Base-by-base conservation (phyloP, 2,888 invertebrate genomes). In the Conomelus anceps region DNA sequence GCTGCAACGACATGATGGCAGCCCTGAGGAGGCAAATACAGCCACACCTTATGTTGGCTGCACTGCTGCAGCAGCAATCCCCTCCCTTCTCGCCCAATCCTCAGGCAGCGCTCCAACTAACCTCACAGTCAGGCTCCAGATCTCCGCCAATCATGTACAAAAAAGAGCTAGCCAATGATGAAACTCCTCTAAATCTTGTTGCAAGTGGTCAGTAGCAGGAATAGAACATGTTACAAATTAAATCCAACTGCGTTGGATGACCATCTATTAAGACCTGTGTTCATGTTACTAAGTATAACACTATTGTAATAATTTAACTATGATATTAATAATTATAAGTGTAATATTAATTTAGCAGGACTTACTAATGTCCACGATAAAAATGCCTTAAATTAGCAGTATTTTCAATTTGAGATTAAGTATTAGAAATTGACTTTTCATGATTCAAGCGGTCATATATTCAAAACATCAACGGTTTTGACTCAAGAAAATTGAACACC, bases 1-100 rank as follows among this genome's bases (percentile, higher is more conserved):
- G 94, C 89, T 95, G 95, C 91, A 96, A 96, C 91, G 96, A 96
- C 86, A 96, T 96, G 95, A 93, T 96, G 92, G 95, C 95, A 87
- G 96, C 96, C 87, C 93, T 96, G 91, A 94, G 96, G 17, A 94
- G 96, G 22, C 96, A 96, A 93, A 94, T 96, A 91, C 96, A 96
- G 92, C 96, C 96, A 89, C 96, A 96, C 92, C 93, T 96, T 90
- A 94, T 95, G 92, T 95, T 95, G 94, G 95, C 95, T 11, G 94
- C 95, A 89, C 94, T 95, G n/a, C n/a, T n/a, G 91, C 94, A 95
- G 88, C 95, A 95, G 86, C 89, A 86, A 9, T 26, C 86, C n/a
- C 41, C 41, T 1, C 29, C 26, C 11, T 86, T 26, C n/a, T 22
- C 86, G 11, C 24, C 24, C 29, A 4, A 11, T 22, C 13, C 86